Evolutionary conservation across 2,888 invertebrate genomes (phyloP).

Genomic region (Diogma glabrata): DNA sequence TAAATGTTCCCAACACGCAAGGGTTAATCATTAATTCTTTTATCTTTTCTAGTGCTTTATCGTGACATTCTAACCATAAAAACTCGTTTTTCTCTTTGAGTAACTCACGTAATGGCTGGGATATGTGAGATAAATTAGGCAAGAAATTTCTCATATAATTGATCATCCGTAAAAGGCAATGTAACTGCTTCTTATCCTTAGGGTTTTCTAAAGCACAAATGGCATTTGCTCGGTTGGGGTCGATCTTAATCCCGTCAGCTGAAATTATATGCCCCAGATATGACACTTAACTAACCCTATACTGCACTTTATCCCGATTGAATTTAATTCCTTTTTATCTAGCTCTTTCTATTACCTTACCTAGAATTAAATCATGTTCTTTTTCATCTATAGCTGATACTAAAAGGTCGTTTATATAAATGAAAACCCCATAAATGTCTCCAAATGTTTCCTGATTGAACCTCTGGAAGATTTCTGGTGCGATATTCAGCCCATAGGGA

Average conservation of each 20-base stretch:
- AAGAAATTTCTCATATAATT: conserved; percentile 15
- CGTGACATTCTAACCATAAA: conserved; percentile 15
- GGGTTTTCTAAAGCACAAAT: conserved; percentile 8
- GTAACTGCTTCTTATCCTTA: conserved; percentile 10
- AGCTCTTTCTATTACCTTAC: too few relatives aligned
- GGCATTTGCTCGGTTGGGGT: conserved; percentile 6
- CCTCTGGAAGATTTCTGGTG: too few relatives aligned
- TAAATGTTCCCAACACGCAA: conserved; percentile 15
- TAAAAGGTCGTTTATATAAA: too few relatives aligned
- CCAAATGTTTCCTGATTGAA: too few relatives aligned
- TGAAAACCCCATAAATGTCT: too few relatives aligned
- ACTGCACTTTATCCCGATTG: conserved; percentile 15
- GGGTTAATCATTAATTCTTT: conserved; percentile 13
- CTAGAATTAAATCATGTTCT: too few relatives aligned
- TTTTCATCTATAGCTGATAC: too few relatives aligned
- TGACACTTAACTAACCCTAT: conserved; percentile 11
- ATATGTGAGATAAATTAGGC: conserved; percentile 14
- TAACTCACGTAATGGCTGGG: conserved; percentile 15
- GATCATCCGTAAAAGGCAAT: conserved; percentile 15
- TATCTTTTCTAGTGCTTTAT: conserved; percentile 13
- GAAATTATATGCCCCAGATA: conserved; percentile 15
- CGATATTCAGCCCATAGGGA: too few relatives aligned
- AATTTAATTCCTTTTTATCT: too few relatives aligned
- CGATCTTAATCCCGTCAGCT: background rate
- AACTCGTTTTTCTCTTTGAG: conserved; percentile 15